Conservation (phyloP, 2,888 invertebrate genomes). For the Dolomedes plantarius region DNA sequence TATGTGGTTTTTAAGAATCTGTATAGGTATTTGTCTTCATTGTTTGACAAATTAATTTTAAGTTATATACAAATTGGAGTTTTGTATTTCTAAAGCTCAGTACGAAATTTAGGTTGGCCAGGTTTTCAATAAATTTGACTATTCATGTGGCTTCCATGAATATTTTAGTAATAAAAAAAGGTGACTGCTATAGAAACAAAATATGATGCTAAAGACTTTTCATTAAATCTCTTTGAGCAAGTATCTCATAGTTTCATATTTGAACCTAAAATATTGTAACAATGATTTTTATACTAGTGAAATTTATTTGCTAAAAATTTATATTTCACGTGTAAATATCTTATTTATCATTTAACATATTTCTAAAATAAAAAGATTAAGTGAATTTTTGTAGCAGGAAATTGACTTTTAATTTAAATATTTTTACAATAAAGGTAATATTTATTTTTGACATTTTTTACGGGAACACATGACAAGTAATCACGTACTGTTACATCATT, state of each 20-base stretch:
- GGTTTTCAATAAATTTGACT: background rate
- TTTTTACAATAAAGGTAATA: background rate
- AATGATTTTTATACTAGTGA: slow-evolving; percentile 61
- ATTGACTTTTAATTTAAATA: slow-evolving; percentile 4
- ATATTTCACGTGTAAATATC: background rate
- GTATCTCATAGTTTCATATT: slow-evolving; percentile 25
- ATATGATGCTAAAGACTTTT: slow-evolving; percentile 24
- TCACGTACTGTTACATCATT: background rate
- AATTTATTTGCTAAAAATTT: slow-evolving; percentile 30
- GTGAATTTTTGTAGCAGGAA: slow-evolving; percentile 20
- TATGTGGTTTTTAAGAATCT: no score
- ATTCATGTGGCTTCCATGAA: slow-evolving; percentile 63
- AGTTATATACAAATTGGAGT: no score
- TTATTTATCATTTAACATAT: background rate
- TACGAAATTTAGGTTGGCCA: background rate
- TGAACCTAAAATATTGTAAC: slow-evolving; percentile 10
- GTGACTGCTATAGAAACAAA: slow-evolving; percentile 27
- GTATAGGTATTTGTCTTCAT: no score
- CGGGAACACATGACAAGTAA: background rate
- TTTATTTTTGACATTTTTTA: background rate
- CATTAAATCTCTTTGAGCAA: slow-evolving; percentile 42
- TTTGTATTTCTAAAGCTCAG: no score
- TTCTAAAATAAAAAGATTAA: background rate
- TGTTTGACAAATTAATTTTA: no score
- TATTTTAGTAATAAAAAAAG: slow-evolving; percentile 37